phyloP scores from a whole-genome alignment of 2,113 vertebrate species.

The Tragelaphus buxtoni region DNA sequence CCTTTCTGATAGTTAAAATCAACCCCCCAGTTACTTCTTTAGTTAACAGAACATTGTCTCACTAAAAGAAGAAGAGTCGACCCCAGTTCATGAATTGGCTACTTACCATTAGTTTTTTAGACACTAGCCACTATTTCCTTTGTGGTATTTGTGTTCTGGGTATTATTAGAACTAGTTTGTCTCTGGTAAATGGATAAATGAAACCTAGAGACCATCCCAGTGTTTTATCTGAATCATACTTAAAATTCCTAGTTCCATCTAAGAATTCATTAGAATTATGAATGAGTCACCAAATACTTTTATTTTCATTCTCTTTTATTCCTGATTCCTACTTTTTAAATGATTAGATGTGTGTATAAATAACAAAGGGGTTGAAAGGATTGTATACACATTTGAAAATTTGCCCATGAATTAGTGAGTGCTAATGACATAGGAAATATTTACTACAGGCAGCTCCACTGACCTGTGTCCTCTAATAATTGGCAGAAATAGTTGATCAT shows the following conservation, averaged over 20 bases:
- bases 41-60: neutral
- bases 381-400: neutral
- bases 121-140: neutral
- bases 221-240: neutral
- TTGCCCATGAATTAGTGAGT: neutral
- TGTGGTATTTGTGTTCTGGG: neutral
- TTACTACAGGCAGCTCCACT: neutral
- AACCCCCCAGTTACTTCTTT: neutral
- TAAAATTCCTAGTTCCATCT: neutral
- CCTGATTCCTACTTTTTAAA: neutral
- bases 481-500: neutral
- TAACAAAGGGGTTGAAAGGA: neutral
- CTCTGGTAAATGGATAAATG: neutral
- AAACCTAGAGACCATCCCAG: neutral
- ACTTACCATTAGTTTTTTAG: neutral
- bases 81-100: neutral
- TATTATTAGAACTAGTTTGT: neutral
- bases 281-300: neutral
- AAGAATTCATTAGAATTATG: neutral
- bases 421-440: neutral
- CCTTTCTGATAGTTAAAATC: neutral
- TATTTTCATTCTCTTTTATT: conserved; percentile 8
- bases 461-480: neutral
- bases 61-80: neutral
- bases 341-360: neutral